These are phyloP conservation scores for Thyatira batis DNA, from an alignment of 2,888 invertebrate genomes.

Conservation along the genomic window DNA sequence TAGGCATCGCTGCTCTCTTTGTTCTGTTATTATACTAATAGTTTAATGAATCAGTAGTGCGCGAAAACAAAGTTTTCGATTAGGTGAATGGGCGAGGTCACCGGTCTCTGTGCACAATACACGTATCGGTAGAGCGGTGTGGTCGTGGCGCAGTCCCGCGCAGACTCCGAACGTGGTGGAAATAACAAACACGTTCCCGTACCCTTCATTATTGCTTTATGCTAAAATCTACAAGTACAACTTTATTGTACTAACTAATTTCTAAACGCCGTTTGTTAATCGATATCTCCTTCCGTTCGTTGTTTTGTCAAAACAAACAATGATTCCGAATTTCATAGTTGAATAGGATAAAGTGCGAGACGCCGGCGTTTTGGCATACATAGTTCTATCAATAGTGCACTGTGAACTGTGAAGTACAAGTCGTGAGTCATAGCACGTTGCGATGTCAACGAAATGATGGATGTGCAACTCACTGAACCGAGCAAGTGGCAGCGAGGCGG, in stretches of 20 bases:
- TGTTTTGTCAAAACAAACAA: slow-evolving; percentile 31
- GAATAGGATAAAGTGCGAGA: slow-evolving; percentile 37
- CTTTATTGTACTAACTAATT: slow-evolving; percentile 28
- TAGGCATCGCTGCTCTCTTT: slow-evolving; percentile 46
- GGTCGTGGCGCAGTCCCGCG: slow-evolving; percentile 49
- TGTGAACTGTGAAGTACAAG: not conserved
- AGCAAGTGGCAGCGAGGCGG: slow-evolving; percentile 75
- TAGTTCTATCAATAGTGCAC: slow-evolving; percentile 23
- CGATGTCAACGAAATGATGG: slow-evolving; percentile 74
- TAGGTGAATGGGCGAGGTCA: slow-evolving; percentile 67
- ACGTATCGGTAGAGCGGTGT: slow-evolving; percentile 27
- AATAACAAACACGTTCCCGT: slow-evolving; percentile 52
- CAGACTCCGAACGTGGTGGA: slow-evolving; percentile 52
- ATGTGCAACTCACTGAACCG: slow-evolving; percentile 66
- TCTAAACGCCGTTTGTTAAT: slow-evolving; percentile 28
- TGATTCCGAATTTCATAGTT: slow-evolving; percentile 31
- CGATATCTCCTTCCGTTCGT: slow-evolving; percentile 29
- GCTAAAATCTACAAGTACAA: slow-evolving; percentile 24
- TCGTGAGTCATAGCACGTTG: slow-evolving; percentile 65
- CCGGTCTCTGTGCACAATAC: slow-evolving; percentile 29
- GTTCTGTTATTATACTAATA: slow-evolving; percentile 46
- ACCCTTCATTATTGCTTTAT: slow-evolving; percentile 21
- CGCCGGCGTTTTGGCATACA: slow-evolving; percentile 62
- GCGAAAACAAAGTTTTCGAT: slow-evolving; percentile 41
- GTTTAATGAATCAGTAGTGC: slow-evolving; percentile 38